phyloP scores from a whole-genome alignment of 2,797 vertebrate genomes.

The Pelobates cultripes region DNA sequence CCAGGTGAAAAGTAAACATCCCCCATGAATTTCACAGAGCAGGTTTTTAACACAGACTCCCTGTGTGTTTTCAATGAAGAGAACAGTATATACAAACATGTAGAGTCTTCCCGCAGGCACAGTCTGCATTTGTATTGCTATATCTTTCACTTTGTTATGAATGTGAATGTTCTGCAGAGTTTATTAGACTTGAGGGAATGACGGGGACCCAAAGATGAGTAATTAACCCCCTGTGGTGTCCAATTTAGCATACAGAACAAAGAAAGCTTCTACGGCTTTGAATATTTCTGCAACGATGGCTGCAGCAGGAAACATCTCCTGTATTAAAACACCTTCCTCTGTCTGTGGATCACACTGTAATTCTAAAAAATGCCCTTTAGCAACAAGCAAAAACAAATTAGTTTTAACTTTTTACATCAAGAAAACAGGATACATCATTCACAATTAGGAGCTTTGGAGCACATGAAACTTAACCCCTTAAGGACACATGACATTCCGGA shows the following conservation, averaged over 20 bases:
- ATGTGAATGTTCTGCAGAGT: constrained; percentile 41
- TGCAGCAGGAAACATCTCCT: constrained; percentile 17
- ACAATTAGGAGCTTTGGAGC: no score
- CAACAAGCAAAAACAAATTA: no score
- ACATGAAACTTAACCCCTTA: no score
- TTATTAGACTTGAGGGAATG: constrained; percentile 50
- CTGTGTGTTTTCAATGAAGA: constrained; percentile 16
- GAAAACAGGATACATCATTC: no score
- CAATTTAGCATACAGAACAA: constrained; percentile 50
- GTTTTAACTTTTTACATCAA: no score
- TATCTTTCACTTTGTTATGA: constrained; percentile 51
- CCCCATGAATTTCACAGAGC: constrained; percentile 24
- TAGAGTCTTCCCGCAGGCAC: constrained; percentile 27
- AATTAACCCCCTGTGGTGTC: constrained; percentile 51
- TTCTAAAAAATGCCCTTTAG: background rate
- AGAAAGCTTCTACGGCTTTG: constrained; percentile 34
- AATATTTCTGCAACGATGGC: constrained; percentile 40
- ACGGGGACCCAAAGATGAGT: constrained; percentile 47
- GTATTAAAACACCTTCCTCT: constrained; percentile 5
- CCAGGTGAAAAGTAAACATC: constrained; percentile 19
- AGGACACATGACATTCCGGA: no score
- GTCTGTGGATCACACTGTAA: background rate
- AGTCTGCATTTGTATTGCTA: constrained; percentile 2
- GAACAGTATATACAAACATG: background rate
- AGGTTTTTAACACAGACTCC: constrained; percentile 9